Percentiles rank a stretch among this genome's conserved stretches.
Conservation (phyloP, 35 echinoderm and acorn worm genomes). For the Diadema setosum region DNA sequence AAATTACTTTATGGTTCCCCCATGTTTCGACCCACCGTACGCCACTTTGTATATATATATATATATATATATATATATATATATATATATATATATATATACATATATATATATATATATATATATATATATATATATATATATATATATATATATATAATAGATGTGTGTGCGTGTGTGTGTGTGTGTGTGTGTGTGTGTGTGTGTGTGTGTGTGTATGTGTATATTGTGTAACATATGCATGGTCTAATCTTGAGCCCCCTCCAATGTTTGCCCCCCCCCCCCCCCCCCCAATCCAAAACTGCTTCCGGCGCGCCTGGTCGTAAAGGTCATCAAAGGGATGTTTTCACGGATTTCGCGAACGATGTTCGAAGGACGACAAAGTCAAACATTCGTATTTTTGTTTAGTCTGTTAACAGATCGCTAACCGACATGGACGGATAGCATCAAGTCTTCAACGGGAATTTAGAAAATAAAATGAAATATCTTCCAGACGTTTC, state of each 20-base stretch:
- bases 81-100: background rate
- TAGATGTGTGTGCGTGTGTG: background rate
- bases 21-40: background rate
- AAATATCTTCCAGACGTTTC: too few species aligned
- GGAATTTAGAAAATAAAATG: too few species aligned
- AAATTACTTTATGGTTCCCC: too few species aligned
- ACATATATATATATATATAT: background rate
- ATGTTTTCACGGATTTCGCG: too few species aligned
- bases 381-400: too few species aligned
- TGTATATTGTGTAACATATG: background rate
- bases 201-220: background rate
- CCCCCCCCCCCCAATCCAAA: background rate
- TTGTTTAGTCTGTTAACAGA: too few species aligned
- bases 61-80: background rate
- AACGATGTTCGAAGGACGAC: too few species aligned
- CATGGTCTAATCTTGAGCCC: background rate
- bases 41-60: background rate
- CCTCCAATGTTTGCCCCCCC: background rate
- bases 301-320: background rate
- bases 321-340: background rate
- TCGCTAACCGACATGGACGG: too few species aligned
- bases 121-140: slow-evolving; percentile 25
- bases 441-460: too few species aligned
- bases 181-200: background rate
- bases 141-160: slow-evolving; percentile 25